A percentile compares a stretch with the other conserved stretches of the same genome.
These are phyloP conservation scores for Drosophila parabipectinata DNA, from an alignment of 1,140 invertebrate genomes.

Conservation along the genomic window DNA sequence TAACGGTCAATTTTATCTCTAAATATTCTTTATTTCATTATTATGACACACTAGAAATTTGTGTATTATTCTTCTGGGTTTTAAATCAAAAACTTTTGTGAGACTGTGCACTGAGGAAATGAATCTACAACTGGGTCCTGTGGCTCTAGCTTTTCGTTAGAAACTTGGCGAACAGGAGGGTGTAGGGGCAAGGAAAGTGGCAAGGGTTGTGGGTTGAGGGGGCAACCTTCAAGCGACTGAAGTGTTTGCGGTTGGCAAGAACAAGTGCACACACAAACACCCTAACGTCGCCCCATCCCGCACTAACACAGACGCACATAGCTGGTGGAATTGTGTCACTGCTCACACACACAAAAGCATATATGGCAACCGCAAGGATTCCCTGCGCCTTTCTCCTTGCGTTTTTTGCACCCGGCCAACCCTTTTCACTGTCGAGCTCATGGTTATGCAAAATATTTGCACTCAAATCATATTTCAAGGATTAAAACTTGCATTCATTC, in stretches of 20 bases:
- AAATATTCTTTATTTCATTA: not conserved
- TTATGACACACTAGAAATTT: constrained; percentile 1
- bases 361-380: constrained; percentile 54
- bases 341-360: constrained; percentile 34
- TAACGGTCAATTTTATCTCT: too few species aligned
- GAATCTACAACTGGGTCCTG: constrained; percentile 23
- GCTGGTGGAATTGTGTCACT: constrained; percentile 74
- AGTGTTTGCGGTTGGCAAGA: constrained; percentile 81
- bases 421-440: constrained; percentile 65
- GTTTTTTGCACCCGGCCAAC: constrained; percentile 21
- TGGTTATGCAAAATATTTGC: constrained; percentile 82
- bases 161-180: not conserved
- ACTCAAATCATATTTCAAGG: constrained; percentile 83
- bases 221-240: constrained; percentile 74
- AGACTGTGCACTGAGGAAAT: constrained; percentile 15
- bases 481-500: constrained; percentile 82
- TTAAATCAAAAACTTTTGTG: not conserved
- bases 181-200: not conserved
- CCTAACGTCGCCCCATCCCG: too few species aligned
- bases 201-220: constrained; percentile 1
- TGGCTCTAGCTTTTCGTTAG: constrained; percentile 13
- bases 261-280: constrained; percentile 68
- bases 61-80: constrained; percentile 1
- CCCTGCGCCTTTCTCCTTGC: constrained; percentile 1
- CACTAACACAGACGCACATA: constrained; percentile 21